A percentile compares a stretch with the other conserved stretches of the same genome.
Evolutionary conservation across 1,140 invertebrate genomes (phyloP).

Genomic region (Ruditapes philippinarum): DNA sequence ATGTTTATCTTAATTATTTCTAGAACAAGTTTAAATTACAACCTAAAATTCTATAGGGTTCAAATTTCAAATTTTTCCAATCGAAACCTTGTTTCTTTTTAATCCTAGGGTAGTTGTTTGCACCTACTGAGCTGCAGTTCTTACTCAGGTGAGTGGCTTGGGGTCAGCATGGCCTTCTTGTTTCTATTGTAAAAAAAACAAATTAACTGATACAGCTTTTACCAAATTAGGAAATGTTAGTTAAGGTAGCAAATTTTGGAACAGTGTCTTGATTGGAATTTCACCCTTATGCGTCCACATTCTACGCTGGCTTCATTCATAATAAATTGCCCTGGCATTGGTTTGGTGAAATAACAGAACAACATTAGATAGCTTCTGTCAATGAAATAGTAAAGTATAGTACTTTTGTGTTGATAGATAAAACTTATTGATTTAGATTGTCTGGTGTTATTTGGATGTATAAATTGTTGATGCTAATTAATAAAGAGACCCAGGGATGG

Average conservation of each 20-base stretch:
- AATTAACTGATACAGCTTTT: background rate
- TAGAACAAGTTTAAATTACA: no score
- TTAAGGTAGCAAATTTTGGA: background rate
- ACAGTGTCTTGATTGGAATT: background rate
- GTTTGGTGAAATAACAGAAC: background rate
- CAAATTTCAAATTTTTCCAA: no score
- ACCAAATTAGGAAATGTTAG: background rate
- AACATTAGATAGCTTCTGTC: background rate
- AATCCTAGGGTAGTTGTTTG: no score
- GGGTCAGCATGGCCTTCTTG: no score
- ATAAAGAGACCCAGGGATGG: no score
- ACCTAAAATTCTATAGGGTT: no score
- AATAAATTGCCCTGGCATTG: background rate
- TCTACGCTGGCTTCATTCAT: background rate
- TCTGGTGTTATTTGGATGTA: background rate
- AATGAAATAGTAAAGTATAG: conserved; percentile 19
- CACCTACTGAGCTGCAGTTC: no score
- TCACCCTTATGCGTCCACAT: background rate
- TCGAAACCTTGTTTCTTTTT: no score
- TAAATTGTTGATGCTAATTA: background rate
- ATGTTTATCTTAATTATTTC: no score
- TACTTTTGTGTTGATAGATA: background rate
- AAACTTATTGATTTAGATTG: background rate
- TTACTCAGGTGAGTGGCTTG: no score
- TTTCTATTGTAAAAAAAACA: background rate